Evolutionary conservation across 2,797 vertebrate species (phyloP).

Genomic region (Lithobates pipiens): DNA sequence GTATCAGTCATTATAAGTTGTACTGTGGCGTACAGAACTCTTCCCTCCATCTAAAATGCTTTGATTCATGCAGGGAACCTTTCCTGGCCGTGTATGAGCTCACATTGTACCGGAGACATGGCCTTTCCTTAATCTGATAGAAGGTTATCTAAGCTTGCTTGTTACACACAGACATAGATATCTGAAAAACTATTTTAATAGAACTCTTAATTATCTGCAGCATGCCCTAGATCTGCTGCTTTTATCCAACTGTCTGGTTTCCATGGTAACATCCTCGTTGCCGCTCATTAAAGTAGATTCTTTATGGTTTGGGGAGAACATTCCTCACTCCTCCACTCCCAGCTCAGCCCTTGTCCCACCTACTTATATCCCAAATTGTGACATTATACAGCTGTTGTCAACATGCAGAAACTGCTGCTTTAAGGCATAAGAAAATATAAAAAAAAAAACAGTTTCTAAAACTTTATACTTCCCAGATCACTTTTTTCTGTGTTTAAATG

Average conservation of each 20-base stretch:
- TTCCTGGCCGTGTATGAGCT: not conserved
- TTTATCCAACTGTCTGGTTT: slow-evolving; percentile 52
- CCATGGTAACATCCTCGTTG: slow-evolving; percentile 51
- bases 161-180: not conserved
- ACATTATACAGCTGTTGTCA: not conserved
- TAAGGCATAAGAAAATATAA: not conserved
- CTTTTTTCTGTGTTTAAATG: too few relatives aligned
- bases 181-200: slow-evolving; percentile 27
- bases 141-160: not conserved
- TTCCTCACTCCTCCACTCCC: not conserved
- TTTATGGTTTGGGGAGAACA: slow-evolving; percentile 42
- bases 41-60: too few relatives aligned
- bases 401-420: not conserved
- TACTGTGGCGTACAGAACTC: too few relatives aligned
- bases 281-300: slow-evolving; percentile 44
- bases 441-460: too few relatives aligned
- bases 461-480: too few relatives aligned
- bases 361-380: slow-evolving; percentile 3
- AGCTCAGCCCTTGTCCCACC: not conserved
- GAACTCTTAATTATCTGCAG: slow-evolving; percentile 46
- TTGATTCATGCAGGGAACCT: not conserved
- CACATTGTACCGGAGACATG: not conserved
- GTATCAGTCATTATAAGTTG: too few relatives aligned
- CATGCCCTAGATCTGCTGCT: slow-evolving; percentile 49
- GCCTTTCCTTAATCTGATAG: not conserved